Evolutionary conservation across 2,113 vertebrate genomes (phyloP).

Genomic region (Cisticola juncidis): DNA sequence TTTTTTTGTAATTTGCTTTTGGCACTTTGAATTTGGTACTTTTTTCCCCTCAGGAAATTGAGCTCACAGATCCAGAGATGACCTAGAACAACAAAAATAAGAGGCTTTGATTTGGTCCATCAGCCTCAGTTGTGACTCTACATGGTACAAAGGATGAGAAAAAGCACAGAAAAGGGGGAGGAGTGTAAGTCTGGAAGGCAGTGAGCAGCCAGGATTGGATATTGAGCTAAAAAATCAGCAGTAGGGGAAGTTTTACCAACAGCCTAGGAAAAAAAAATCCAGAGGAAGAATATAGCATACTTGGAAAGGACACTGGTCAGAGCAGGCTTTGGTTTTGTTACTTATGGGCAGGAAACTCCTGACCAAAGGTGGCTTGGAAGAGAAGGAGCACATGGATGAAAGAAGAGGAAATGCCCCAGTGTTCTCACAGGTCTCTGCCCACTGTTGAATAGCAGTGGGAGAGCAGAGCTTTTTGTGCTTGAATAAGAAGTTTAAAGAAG

Average conservation of each 20-base stretch:
- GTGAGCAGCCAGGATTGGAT: not conserved
- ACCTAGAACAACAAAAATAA: not conserved
- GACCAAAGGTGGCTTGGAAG: not conserved
- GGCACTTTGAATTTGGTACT: not conserved
- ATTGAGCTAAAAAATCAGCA: not conserved
- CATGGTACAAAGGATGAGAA: not conserved
- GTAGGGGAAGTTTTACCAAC: not conserved
- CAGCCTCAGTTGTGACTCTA: not conserved
- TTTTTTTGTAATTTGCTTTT: not conserved
- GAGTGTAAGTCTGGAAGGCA: not conserved
- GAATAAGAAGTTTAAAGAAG: not conserved
- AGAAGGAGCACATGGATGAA: not conserved
- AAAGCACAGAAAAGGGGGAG: not conserved
- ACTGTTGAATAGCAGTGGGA: not conserved
- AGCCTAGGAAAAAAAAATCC: not conserved
- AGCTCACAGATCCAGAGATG: not conserved
- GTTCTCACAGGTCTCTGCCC: not conserved
- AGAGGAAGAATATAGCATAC: not conserved
- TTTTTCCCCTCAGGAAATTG: accelerated
- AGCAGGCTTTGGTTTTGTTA: not conserved
- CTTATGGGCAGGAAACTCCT: not conserved
- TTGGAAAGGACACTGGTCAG: not conserved
- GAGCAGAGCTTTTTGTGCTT: not conserved
- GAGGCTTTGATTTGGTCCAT: not conserved
- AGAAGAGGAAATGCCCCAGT: not conserved